Conservation (phyloP, 1,140 invertebrate species). For the Conus ventricosus region DNA sequence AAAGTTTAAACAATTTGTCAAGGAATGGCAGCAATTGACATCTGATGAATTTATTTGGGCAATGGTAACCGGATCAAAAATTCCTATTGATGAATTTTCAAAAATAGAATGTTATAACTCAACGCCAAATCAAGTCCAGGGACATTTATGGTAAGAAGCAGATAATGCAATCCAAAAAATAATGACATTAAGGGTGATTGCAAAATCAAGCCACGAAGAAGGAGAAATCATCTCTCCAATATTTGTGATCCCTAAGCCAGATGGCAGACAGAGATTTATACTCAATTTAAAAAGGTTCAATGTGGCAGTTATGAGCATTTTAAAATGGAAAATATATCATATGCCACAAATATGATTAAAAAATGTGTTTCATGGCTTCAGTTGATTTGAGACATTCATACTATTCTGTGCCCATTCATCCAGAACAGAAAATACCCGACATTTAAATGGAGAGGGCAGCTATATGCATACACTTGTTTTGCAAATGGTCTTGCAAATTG, state of each 20-base stretch:
- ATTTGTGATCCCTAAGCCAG: not conserved
- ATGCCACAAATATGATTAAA: not conserved
- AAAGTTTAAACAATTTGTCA: no score
- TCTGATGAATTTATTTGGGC: no score
- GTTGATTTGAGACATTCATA: constrained; percentile 51
- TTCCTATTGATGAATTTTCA: no score
- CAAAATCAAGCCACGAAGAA: not conserved
- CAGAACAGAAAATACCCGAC: constrained; percentile 41
- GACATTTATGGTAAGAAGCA: no score
- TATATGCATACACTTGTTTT: constrained; percentile 51
- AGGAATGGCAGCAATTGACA: no score
- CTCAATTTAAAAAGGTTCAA: not conserved
- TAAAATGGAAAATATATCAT: not conserved
- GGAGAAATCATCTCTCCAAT: not conserved
- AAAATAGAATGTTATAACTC: no score
- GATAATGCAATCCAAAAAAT: no score
- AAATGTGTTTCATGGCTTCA: constrained; percentile 38
- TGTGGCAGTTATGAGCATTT: constrained; percentile 12
- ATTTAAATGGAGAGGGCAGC: constrained; percentile 45
- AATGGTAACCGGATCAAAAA: no score
- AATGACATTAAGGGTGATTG: not conserved
- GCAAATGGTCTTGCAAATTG: constrained; percentile 43
- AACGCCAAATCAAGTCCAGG: no score
- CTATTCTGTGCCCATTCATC: constrained; percentile 41
- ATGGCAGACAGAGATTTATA: not conserved